Evolutionary conservation across 1,140 invertebrate species (phyloP), one percentile per base, ranked within the genome.

Genomic region (Ditylenchus dipsaci): DNA sequence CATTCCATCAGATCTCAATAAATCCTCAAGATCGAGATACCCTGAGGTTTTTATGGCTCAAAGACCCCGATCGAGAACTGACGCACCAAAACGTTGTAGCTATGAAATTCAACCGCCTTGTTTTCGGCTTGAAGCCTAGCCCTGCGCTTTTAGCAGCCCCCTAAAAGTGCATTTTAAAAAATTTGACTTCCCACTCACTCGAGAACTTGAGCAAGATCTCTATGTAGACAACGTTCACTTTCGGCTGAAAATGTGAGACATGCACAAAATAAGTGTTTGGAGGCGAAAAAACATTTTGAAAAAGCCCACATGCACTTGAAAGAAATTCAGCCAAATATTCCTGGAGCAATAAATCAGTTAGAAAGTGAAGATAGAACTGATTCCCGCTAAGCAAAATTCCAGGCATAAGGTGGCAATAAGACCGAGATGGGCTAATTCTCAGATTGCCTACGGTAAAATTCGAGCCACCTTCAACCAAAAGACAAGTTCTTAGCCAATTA

Each of bases 41-140:
- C 17, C 9, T 30, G 1, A 23, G 49, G 62, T 71, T 69, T 19
- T 0, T 69, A 1, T 71, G 53, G 67, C 13, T 49, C 3, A 71
- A 71, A 61, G 68, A 69, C 33, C n/a, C 21, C 0, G 3, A 11
- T 0, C 23, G 42, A 17, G 5, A 19, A 19, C n/a, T 68, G 0
- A 42, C 33, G 5, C 38, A 17, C 9, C 9, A 17, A 0, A 27
- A 17, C 0, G 11, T 73, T 27, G n/a, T 33, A 23, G 15, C 57
- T 19, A 62, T 53, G 8, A 15, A 68, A 17, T 69, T 69, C 29
- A 13, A 17, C 8, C 7, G 68, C 1, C 47, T 69, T 1, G n/a
- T 26, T 17, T 69, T 69, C 27, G 68, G 68, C 15, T 21, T 69
- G 13, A 70, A 62, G 1, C 49, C 23, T 1, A 71, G 65, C 27